These are phyloP conservation scores for Drosophila anceps DNA, from an alignment of 2,888 invertebrate genomes.

Conservation along the genomic window DNA sequence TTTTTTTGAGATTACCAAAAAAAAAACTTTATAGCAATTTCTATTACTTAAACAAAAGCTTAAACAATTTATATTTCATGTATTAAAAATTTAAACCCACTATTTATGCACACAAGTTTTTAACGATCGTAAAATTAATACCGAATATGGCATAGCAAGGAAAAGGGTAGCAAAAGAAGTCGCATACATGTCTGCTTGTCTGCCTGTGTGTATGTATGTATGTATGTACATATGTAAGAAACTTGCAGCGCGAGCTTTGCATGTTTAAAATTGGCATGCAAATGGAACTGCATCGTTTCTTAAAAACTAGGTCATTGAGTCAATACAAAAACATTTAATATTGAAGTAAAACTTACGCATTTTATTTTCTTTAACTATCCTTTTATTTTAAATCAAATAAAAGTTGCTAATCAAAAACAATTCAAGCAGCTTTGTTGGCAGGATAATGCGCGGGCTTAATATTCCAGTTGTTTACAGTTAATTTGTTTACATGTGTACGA, in stretches of 20 bases:
- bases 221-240: too few relatives aligned
- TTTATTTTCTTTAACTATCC: conserved; percentile 15
- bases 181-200: neutral
- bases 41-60: neutral
- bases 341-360: conserved; percentile 48
- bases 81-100: neutral
- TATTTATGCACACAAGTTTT: neutral
- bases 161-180: neutral
- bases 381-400: conserved; percentile 2
- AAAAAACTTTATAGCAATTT: neutral
- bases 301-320: conserved; percentile 5
- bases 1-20: neutral
- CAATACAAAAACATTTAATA: conserved; percentile 8
- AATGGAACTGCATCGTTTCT: neutral
- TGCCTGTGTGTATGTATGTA: neutral
- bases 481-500: conserved; percentile 38
- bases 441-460: conserved; percentile 11
- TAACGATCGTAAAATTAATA: neutral
- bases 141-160: neutral
- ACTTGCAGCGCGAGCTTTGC: conserved; percentile 4
- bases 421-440: conserved; percentile 12
- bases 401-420: neutral
- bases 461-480: conserved; percentile 22
- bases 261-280: neutral
- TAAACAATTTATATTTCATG: neutral